Conservation (phyloP, 2,797 vertebrate genomes). For the Margarornis squamiger region DNA sequence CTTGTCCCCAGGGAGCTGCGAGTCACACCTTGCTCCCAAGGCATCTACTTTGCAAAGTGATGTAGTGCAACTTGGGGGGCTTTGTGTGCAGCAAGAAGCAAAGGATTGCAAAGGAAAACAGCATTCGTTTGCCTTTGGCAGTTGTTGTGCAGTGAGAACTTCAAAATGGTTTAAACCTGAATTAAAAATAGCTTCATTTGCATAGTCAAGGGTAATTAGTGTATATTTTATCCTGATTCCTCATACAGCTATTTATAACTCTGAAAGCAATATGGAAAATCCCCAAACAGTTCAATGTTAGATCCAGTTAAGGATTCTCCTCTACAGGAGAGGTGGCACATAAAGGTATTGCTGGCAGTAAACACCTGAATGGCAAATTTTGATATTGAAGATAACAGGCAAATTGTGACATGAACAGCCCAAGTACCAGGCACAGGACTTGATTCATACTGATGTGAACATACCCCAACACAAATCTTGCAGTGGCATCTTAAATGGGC, state of each 20-base stretch:
- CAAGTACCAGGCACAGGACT: neutral
- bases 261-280: neutral
- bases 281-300: neutral
- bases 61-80: neutral
- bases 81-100: neutral
- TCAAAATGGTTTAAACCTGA: neutral
- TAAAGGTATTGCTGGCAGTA: neutral
- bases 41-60: neutral
- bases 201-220: neutral
- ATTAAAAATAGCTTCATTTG: neutral
- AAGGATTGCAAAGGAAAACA: neutral
- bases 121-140: neutral
- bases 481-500: neutral
- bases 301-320: neutral
- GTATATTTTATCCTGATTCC: neutral
- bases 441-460: neutral
- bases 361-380: neutral
- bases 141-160: neutral
- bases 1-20: neutral
- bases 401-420: neutral
- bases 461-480: neutral
- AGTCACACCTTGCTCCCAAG: neutral
- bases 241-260: neutral
- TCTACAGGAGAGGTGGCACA: neutral
- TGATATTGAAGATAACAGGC: accelerated